phyloP scores from a whole-genome alignment of 1,140 invertebrate genomes.

The Drosophila micromelanica region DNA sequence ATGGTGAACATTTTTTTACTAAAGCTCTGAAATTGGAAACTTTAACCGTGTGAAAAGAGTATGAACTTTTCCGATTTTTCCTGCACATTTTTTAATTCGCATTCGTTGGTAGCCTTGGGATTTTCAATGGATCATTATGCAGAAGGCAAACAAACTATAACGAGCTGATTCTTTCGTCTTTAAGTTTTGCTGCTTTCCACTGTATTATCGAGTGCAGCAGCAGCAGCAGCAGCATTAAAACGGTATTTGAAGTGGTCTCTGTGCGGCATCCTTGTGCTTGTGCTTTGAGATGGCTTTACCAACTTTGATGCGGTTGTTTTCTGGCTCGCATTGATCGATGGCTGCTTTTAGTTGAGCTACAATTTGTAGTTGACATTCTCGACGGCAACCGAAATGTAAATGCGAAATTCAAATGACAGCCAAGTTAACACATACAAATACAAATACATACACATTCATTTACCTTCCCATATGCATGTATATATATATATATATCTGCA shows the following conservation, averaged over 20 bases:
- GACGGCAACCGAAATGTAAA: constrained; percentile 35
- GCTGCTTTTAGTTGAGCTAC: constrained; percentile 18
- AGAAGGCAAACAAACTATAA: constrained; percentile 15
- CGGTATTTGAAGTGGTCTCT: constrained; percentile 53
- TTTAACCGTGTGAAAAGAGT: no score
- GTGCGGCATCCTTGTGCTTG: constrained; percentile 1
- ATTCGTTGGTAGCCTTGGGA: background rate
- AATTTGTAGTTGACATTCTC: constrained; percentile 30
- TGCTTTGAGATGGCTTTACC: constrained; percentile 33
- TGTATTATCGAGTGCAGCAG: constrained; percentile 44
- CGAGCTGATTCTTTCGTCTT: constrained; percentile 1
- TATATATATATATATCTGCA: constrained; percentile 38
- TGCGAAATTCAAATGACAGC: constrained; percentile 44
- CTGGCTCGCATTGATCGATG: constrained; percentile 55
- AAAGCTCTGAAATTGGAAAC: no score
- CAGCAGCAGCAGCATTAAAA: constrained; percentile 81
- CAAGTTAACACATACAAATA: constrained; percentile 5
- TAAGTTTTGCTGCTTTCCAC: constrained; percentile 5
- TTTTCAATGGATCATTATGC: constrained; percentile 28
- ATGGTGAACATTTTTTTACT: no score
- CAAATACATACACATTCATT: background rate
- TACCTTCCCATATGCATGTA: background rate
- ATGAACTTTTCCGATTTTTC: background rate
- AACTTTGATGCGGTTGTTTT: constrained; percentile 49
- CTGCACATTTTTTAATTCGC: background rate